Evolutionary conservation across 2,888 invertebrate genomes (phyloP), one percentile per base, ranked within the genome.

Genomic region (Pammene aurita): DNA sequence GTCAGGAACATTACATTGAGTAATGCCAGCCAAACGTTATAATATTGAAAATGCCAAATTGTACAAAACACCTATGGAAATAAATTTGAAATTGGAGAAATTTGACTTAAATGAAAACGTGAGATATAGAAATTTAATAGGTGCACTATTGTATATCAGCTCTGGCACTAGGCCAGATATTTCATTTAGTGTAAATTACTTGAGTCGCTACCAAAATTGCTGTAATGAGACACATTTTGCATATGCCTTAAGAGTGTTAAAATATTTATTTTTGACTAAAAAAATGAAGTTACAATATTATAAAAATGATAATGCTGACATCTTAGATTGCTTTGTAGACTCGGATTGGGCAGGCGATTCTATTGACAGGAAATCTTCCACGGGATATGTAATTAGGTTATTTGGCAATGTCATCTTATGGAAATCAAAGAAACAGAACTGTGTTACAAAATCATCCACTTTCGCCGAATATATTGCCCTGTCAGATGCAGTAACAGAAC

Each of bases 131-230:
- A 72, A 73, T 54, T 60, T 73, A 13, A 70, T 73, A 56, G 73
- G 73, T 11, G 70, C 58, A 42, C 16, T 73, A 0, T 57, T 72
- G 54, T 73, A 73, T 62, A 69, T 73, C n/a, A 67, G 57, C 16
- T 63, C 65, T 44, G 72, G 71, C 6, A 72, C 70, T 14, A 61
- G 73, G 52, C 72, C 73, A 58, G 72, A 72, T 56, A 67, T 72
- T 35, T 66, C 73, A 2, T 74, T 71, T 72, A 72, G 61, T 75
- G 75, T 73, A 68, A 75, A 81, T 74, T 80, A 78, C 34, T 56
- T 82, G 55, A 74, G 80, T 74, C 65, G 80, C 11, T 73, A 62
- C 42, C 71, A 72, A 64, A 72, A 69, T 46, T 70, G 71, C 46
- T 72, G 52, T 66, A 18, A 52, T 52, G 52, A 52, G 26, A 52